A percentile compares a stretch with the other conserved stretches of the same genome.
These are phyloP conservation scores for Crotalus tigris DNA, from an alignment of 2,113 vertebrate species.

Conservation along the genomic window DNA sequence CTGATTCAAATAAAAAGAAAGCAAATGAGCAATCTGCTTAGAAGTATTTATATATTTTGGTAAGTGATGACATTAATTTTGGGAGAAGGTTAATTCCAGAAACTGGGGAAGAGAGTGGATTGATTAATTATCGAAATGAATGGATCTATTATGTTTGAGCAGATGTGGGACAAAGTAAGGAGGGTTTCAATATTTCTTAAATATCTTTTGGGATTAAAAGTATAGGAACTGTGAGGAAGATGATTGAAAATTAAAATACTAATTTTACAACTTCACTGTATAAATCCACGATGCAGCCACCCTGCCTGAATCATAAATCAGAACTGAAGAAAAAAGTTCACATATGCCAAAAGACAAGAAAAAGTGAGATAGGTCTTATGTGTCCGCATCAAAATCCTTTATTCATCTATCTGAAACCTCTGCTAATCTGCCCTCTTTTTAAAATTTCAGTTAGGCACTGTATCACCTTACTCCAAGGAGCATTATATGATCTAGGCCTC, in stretches of 20 bases:
- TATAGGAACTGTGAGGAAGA: not conserved
- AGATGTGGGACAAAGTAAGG: not conserved
- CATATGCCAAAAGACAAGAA: not conserved
- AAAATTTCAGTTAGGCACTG: not conserved
- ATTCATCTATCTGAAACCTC: not conserved
- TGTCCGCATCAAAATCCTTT: not conserved
- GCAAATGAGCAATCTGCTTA: not conserved
- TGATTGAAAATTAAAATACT: not conserved
- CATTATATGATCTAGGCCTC: not conserved
- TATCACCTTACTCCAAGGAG: not conserved
- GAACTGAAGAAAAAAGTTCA: not conserved
- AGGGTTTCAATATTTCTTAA: no score
- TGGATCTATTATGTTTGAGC: not conserved
- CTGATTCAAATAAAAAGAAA: slow-evolving; percentile 39
- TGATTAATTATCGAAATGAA: not conserved
- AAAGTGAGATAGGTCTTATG: not conserved
- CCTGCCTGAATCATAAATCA: not conserved
- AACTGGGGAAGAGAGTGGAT: not conserved
- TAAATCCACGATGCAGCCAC: not conserved
- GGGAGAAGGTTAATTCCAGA: not conserved
- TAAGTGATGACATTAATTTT: not conserved
- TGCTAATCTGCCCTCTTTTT: not conserved
- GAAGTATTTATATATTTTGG: not conserved
- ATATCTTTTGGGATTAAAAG: not conserved
- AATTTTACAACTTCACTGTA: not conserved